phyloP scores from a whole-genome alignment of 2,113 vertebrate genomes.

The Trogon surrucura region DNA sequence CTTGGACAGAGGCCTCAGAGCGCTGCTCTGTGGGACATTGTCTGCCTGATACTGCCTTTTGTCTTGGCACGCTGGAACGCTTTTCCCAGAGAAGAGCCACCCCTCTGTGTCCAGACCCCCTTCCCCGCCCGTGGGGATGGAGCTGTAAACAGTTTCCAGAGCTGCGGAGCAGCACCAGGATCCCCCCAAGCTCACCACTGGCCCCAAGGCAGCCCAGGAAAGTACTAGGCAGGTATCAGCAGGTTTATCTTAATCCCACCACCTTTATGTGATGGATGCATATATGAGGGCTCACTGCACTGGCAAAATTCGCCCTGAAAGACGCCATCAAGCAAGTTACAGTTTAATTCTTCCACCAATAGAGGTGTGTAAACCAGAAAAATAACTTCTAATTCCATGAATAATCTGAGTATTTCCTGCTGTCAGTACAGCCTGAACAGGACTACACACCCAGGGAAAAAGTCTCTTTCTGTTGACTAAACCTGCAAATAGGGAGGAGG shows the following conservation, averaged over 20 bases:
- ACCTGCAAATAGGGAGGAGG: not conserved
- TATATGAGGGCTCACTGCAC: rapidly evolving
- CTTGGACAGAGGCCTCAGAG: not conserved
- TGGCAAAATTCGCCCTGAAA: not conserved
- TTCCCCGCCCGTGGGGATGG: rapidly evolving
- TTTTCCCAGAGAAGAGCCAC: rapidly evolving
- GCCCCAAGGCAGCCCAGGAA: not conserved
- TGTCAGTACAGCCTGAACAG: not conserved
- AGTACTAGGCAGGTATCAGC: not conserved
- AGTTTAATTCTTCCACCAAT: not conserved
- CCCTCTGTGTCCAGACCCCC: not conserved
- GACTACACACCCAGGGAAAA: not conserved
- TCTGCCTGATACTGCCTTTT: not conserved
- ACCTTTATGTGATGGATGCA: not conserved
- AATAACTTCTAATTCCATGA: not conserved
- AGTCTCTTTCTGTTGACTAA: not conserved
- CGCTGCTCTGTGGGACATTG: not conserved
- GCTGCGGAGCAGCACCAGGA: not conserved
- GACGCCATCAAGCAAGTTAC: not conserved
- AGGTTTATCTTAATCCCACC: not conserved
- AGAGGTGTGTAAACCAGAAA: not conserved
- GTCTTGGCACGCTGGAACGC: rapidly evolving
- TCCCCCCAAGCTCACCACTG: rapidly evolving
- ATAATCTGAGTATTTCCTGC: not conserved
- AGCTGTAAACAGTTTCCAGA: not conserved